Conservation (phyloP, 2,888 invertebrate species). For the Portevinia maculata region DNA sequence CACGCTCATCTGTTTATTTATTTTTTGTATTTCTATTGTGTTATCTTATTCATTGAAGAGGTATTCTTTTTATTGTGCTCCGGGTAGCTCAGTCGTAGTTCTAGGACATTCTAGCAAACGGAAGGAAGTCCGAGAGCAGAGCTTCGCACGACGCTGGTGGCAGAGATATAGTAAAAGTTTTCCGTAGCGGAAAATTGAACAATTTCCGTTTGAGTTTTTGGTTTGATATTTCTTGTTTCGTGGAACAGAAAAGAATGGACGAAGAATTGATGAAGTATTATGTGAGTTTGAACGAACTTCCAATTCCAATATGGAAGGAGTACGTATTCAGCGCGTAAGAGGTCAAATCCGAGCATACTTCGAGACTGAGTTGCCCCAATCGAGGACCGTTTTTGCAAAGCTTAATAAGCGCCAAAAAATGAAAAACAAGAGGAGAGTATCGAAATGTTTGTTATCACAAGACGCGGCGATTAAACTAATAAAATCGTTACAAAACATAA, state of each 20-base stretch:
- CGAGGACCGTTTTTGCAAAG: no score
- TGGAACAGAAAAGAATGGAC: conserved; percentile 35
- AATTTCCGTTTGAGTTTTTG: conserved; percentile 73
- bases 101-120: conserved; percentile 55
- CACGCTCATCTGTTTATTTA: conserved; percentile 9
- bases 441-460: no score
- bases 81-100: conserved; percentile 44
- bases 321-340: no score
- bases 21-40: conserved; percentile 35
- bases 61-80: conserved; percentile 14
- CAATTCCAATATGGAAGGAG: conserved; percentile 2
- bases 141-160: conserved; percentile 14
- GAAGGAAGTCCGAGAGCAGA: conserved; percentile 67
- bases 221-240: conserved; percentile 43
- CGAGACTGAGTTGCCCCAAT: no score
- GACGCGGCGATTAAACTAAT: no score
- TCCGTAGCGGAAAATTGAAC: conserved; percentile 75
- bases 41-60: conserved; percentile 26
- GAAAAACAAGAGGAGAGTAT: no score
- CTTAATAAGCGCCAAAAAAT: no score
- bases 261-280: conserved; percentile 16
- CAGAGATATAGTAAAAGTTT: conserved; percentile 65
- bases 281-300: conserved; percentile 14
- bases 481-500: no score
- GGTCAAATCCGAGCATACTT: no score